Base-by-base conservation (phyloP, 2,797 vertebrate genomes). In the Cryptoblepharus egeriae region DNA sequence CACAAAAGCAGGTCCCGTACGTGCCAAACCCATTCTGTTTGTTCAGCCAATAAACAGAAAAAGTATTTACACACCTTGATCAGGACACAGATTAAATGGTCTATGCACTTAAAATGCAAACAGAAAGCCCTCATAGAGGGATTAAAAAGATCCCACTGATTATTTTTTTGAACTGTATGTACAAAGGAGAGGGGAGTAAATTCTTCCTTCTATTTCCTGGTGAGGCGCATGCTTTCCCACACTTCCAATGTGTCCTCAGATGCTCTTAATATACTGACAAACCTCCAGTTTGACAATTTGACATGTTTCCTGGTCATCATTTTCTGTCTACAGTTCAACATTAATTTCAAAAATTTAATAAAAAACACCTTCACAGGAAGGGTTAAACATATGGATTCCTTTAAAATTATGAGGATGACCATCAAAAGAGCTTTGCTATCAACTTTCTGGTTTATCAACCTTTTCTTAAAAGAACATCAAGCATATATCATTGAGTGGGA, bases 61-160 rank as follows among this genome's bases (percentile, higher is more conserved):
- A 22, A 45, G 71, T 63, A 15, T 86, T 79, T 83, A 70, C 84
- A 80, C 71, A 35, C 26, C 78, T 60, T 76, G 79, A 74, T 77
- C 80, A 85, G 83, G 65, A 81, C 78, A 69, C 4, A 61, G 74
- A 49, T 7, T 61, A 52, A n/a, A 0, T 30, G 87, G 57, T 77
- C 39, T 13, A 18, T 20, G 65, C 49, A 52, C 73, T 83, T 12
- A 0, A 75, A 60, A 35, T 1, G 79, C 85, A 87, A 85, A 58
- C 1, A 0, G 15, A 0, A 1, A 4, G 10, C 87, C 88, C 79
- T 75, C 84, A 79, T 84, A 77, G 75, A 4, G 26, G 15, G 37
- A 30, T 60, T 60, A 37, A 18, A 18, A 61, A 52, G 49, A 10
- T 3, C 18, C 13, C 49, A 52, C 49, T 18, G 49, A 52, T 52